These are phyloP conservation scores for Oxyura jamaicensis DNA, from an alignment of 2,113 vertebrate species.

Conservation along the genomic window DNA sequence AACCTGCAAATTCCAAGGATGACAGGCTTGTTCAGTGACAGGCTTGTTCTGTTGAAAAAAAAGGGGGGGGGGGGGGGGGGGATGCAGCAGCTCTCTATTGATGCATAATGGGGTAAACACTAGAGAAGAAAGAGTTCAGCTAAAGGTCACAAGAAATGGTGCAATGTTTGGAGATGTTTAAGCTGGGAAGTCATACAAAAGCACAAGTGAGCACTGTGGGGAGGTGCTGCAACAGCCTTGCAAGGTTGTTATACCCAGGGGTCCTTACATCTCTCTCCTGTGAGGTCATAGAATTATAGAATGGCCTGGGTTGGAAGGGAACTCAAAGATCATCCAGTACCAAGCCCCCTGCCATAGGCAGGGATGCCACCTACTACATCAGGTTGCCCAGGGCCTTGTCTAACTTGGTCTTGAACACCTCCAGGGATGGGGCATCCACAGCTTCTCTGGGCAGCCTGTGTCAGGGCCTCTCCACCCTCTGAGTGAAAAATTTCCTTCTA, in stretches of 20 bases:
- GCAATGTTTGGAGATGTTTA: background rate
- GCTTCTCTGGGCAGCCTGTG: no score
- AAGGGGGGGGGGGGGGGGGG: background rate
- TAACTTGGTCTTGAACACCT: no score
- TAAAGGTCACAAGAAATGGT: background rate
- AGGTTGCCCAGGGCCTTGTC: no score
- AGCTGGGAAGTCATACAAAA: background rate
- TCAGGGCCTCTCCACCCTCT: no score
- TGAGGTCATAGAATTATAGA: background rate
- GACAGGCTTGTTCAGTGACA: background rate
- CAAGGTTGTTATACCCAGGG: background rate
- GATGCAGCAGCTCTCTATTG: background rate
- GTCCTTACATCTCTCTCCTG: background rate
- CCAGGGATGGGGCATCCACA: no score
- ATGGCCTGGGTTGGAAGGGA: no score
- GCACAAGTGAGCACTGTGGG: background rate
- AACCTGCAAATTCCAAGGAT: background rate
- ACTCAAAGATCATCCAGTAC: no score
- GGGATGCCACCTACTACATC: no score
- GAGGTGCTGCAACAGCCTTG: background rate
- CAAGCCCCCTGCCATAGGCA: no score
- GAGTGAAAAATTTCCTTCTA: no score
- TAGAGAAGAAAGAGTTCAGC: background rate
- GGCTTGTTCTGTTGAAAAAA: background rate
- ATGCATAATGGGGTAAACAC: background rate